These are phyloP conservation scores for Zeuzera pyrina DNA, from an alignment of 2,888 invertebrate species.

Conservation along the genomic window DNA sequence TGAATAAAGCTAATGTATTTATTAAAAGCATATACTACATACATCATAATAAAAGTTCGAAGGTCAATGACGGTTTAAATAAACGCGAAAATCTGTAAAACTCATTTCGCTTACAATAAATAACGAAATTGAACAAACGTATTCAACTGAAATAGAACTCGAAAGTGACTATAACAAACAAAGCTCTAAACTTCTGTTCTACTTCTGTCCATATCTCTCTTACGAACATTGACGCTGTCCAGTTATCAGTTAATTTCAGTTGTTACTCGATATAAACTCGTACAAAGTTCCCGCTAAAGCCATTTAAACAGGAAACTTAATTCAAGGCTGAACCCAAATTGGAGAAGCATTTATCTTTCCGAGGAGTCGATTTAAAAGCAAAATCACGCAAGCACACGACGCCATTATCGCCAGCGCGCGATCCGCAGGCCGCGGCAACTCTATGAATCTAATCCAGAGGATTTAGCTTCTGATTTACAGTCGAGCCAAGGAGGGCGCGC, in stretches of 20 bases:
- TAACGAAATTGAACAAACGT: too few species aligned
- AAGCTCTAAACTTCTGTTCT: background rate
- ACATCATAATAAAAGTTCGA: too few species aligned
- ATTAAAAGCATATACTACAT: too few species aligned
- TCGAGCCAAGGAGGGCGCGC: conserved; percentile 58
- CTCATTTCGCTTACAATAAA: too few species aligned
- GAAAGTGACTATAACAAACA: too few species aligned
- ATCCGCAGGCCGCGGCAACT: conserved; percentile 69
- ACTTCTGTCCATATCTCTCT: conserved; percentile 1
- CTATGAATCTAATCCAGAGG: conserved; percentile 74
- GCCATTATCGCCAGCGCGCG: conserved; percentile 63
- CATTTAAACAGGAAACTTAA: conserved; percentile 54
- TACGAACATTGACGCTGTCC: conserved; percentile 25
- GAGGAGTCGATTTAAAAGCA: conserved; percentile 69
- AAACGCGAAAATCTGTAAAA: too few species aligned
- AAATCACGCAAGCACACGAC: conserved; percentile 68
- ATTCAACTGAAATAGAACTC: too few species aligned
- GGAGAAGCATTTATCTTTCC: conserved; percentile 64
- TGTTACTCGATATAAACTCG: conserved; percentile 50
- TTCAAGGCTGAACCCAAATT: conserved; percentile 48
- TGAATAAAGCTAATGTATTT: too few species aligned
- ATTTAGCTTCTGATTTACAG: conserved; percentile 73
- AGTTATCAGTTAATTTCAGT: conserved; percentile 53
- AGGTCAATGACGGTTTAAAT: too few species aligned
- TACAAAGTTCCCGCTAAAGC: conserved; percentile 43